These are phyloP conservation scores for Pangasianodon hypophthalmus DNA, from an alignment of 2,113 vertebrate genomes.

Conservation along the genomic window DNA sequence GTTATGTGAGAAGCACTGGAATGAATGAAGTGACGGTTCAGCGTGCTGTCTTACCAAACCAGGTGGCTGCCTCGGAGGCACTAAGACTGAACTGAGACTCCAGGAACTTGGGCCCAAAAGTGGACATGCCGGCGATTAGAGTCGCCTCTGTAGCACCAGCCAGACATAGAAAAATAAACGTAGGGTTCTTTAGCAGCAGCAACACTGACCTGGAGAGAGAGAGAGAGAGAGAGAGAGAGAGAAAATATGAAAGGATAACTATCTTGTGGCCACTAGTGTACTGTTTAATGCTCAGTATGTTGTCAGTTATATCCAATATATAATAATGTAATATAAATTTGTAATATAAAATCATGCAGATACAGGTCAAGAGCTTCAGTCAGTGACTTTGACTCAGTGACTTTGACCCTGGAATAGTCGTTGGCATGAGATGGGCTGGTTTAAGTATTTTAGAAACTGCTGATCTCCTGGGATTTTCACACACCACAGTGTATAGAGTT, in stretches of 20 bases:
- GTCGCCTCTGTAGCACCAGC: slow-evolving; percentile 91
- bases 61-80: slow-evolving; percentile 88
- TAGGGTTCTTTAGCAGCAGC: slow-evolving; percentile 88
- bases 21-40: not conserved
- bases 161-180: slow-evolving; percentile 91
- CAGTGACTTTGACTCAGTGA: not conserved
- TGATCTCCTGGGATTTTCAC: not conserved
- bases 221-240: not conserved
- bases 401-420: not conserved
- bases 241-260: not conserved
- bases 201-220: slow-evolving; percentile 75
- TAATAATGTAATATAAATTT: no score
- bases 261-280: not conserved
- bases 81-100: slow-evolving; percentile 95
- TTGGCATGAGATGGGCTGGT: not conserved
- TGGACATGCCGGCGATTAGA: slow-evolving; percentile 91
- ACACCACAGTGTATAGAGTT: not conserved
- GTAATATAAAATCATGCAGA: not conserved
- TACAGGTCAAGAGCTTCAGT: not conserved
- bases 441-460: not conserved
- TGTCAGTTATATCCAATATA: not conserved
- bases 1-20: not conserved
- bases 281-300: no score
- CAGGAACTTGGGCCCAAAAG: slow-evolving; percentile 93
- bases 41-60: slow-evolving; percentile 83